Base-by-base conservation (phyloP, 2,113 vertebrate genomes). In the Tamias sibiricus region DNA sequence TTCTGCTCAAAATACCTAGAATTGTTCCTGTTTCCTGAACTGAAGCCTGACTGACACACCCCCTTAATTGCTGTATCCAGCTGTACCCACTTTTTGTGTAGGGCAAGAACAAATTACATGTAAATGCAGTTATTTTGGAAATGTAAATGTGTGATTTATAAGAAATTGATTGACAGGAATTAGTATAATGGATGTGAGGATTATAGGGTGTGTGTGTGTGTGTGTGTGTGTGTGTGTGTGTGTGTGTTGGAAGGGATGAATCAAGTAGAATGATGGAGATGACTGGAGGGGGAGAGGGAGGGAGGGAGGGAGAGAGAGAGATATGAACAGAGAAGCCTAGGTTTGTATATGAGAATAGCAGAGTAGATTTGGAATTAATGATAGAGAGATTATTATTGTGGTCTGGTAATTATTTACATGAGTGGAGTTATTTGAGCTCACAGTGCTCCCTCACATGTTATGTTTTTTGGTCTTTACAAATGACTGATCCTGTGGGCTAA, bases 61-160 rank as follows among this genome's bases (percentile, higher is more conserved):
- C 10, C 30, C 42, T 72, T 95, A 85, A 86, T 68, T 91, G 44
- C 59, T 68, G 0, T 79, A 71, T 94, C 52, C 74, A 87, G 35
- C 82, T 77, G 17, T 49, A 88, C 30, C 44, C 30, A 66, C 52
- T 90, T 95, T 95, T 40, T 82, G 68, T 64, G 42, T 13, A 52
- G 19, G n/a, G 54, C 37, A 96, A 85, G 47, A 93, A 68, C 37
- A 89, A 96, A 95, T 92, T 84, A 81, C 35, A 95, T 87, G 64
- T 37, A 94, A 96, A 91, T 93, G 19, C 0, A 82, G 68, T 80
- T 94, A 93, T 96, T 96, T 95, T 89, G 47, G 32, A 94, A 90
- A 82, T 93, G 32, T 89, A 96, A 95, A 88, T 91, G 42, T 35
- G n/a, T 77, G 47, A 24, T 82, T 42, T 93, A 35, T 93, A 91